Base-by-base conservation (phyloP, 2,113 vertebrate species). In the Antechinus stuartii region DNA sequence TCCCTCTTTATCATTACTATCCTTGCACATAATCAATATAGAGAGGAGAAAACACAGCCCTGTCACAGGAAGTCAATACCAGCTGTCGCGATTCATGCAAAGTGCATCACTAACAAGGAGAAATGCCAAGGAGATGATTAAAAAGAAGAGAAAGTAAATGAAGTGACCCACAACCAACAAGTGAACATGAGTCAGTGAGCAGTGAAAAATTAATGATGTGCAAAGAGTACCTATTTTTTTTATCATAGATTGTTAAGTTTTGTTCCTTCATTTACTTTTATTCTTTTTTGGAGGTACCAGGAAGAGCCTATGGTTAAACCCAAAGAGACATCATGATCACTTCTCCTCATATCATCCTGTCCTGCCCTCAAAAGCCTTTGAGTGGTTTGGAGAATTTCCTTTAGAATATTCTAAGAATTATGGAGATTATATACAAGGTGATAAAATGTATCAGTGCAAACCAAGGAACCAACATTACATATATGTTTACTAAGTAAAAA, bases 251-350 rank as follows among this genome's bases (percentile, higher is more conserved):
- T 94, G 90, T 90, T 95, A 96, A 95, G 68, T 95, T 96, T 57
- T 55, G 68, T 95, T 96, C 92, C 90, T 97, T 96, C 92, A 94
- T 95, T 97, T 96, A 92, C 93, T 92, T 96, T 91, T 22, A 50
- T 49, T 94, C 89, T 46, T 89, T 95, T 95, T 91, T 92, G 19
- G 47, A 49, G 61, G 55, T 93, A 92, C 46, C 49, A 94, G n/a
- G 26, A 14, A 94, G n/a, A 57, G 91, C 61, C 95, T 92, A 91
- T 0, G 89, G 91, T 93, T 30, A 89, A 19, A n/a, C 19, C 30
- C 95, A 54, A 49, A 93, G 91, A 61, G 10, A 30, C 27, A 30
- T 68, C 12, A 35, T 68, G 61, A 35, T 68, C 30, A 16, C 11
- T 68, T 68, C 30, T 35, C 57, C 57, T 30, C 57, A 68, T 4